Percentiles rank a stretch among this genome's conserved stretches.
These are phyloP conservation scores for Cryptus viduatorius DNA, from an alignment of 2,888 invertebrate genomes.

Conservation along the genomic window DNA sequence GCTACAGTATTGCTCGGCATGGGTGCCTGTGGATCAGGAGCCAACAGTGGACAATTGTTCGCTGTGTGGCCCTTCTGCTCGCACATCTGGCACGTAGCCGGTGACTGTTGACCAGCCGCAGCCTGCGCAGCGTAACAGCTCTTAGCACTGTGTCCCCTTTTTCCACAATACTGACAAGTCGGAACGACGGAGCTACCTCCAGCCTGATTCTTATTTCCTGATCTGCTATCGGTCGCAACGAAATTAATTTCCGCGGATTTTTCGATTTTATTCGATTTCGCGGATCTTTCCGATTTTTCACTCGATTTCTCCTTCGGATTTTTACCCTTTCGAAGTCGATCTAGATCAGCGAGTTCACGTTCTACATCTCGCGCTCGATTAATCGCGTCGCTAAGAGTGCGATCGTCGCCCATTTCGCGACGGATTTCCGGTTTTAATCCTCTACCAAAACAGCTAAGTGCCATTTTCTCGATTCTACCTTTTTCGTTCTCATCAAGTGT, in stretches of 20 bases:
- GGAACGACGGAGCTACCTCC: not conserved
- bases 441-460: not conserved
- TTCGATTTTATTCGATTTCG: not conserved
- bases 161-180: not conserved
- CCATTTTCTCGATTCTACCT: constrained; percentile 8
- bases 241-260: not conserved
- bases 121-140: no score
- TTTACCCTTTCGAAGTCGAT: no score
- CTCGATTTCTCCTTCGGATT: not conserved
- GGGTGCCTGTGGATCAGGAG: no score
- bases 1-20: no score
- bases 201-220: not conserved
- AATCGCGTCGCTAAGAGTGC: constrained; percentile 1
- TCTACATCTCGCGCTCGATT: not conserved
- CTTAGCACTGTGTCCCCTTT: not conserved
- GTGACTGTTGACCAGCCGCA: no score
- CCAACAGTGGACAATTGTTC: no score
- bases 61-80: no score
- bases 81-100: no score
- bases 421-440: not conserved
- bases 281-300: no score
- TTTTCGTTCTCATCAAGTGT: not conserved
- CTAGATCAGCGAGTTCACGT: no score
- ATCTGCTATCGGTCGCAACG: not conserved
- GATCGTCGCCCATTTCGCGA: not conserved